Evolutionary conservation across 1,140 invertebrate genomes (phyloP).

Genomic region (Saccostrea echinata): DNA sequence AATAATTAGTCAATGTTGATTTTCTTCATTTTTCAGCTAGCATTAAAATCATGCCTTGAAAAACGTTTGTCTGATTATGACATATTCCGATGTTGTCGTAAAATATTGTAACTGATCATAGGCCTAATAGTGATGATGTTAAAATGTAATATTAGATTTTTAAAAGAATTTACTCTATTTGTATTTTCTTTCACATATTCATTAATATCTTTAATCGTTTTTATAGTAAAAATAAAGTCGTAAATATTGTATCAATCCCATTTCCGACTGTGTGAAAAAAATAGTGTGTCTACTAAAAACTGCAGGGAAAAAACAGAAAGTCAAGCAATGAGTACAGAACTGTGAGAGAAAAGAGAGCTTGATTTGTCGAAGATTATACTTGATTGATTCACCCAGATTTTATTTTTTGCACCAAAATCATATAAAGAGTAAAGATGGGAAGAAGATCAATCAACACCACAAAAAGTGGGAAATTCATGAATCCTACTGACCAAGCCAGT

Average conservation of each 20-base stretch:
- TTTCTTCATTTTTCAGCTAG: not conserved
- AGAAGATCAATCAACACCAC: constrained; percentile 98
- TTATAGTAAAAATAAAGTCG: not conserved
- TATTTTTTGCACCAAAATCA: not conserved
- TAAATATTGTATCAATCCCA: too few species aligned
- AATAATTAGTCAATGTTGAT: not conserved
- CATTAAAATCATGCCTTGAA: too few species aligned
- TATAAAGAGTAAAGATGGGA: constrained; percentile 86
- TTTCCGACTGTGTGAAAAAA: constrained; percentile 9
- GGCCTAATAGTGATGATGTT: not conserved
- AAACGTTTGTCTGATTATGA: not conserved
- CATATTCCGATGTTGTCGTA: not conserved
- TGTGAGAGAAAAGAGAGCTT: not conserved
- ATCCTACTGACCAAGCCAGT: constrained; percentile 98
- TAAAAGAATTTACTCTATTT: not conserved
- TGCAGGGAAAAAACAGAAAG: not conserved
- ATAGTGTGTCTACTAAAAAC: not conserved
- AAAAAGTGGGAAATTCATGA: constrained; percentile 99
- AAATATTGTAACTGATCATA: not conserved
- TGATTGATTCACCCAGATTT: not conserved
- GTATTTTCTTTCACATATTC: not conserved
- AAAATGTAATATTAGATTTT: not conserved
- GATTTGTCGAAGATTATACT: not conserved
- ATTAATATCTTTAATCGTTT: not conserved
- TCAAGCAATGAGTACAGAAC: not conserved